Base-by-base conservation (phyloP, 2,113 vertebrate species). In the Ictalurus punctatus region DNA sequence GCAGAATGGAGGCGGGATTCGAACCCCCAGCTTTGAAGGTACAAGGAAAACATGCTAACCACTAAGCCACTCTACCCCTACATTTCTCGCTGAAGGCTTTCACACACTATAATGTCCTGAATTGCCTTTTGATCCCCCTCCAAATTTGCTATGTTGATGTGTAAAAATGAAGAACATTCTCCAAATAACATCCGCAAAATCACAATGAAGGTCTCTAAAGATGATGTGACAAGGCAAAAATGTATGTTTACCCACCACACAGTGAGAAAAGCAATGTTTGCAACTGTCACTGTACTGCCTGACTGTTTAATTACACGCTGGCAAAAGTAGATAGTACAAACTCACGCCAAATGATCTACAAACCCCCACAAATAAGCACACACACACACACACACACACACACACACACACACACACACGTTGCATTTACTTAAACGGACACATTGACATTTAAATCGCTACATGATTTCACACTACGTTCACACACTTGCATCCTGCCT, bases 221-320 rank as follows among this genome's bases (percentile, higher is more conserved):
- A 27, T 34, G 59, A 80, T 65, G 74, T 80, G 74, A 80, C 74
- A 80, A 54, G 59, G 58, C 74, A 30, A 4, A 44, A 74, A 74
- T 58, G 30, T 37, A 16, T 73, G 48, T 21, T 30, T 80, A 85
- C 34, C 14, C 84, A 25, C 65, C 17, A 54, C 84, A 40, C 12
- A 25, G 21, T 37, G 48, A 74, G 84, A 56, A 73, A 58, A 85
- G 23, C 25, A 52, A 25, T 1, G 48, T 61, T 85, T 74, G 9
- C 14, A 23, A 2, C 8, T 3, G 34, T 40, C 85, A 30, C n/a
- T 48, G 5, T 2, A 7, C 34, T 30, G 56, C 3, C 37, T 27
- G 85, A 86, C 34, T 25, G 6, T 86, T 86, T 86, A 86, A 86
- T 78, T 61, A 78, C 73, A 86, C 12, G 23, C 73, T 86, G 85